These are phyloP conservation scores for Aspidiotus rigidus DNA, from an alignment of 2,888 invertebrate species.

Conservation along the genomic window DNA sequence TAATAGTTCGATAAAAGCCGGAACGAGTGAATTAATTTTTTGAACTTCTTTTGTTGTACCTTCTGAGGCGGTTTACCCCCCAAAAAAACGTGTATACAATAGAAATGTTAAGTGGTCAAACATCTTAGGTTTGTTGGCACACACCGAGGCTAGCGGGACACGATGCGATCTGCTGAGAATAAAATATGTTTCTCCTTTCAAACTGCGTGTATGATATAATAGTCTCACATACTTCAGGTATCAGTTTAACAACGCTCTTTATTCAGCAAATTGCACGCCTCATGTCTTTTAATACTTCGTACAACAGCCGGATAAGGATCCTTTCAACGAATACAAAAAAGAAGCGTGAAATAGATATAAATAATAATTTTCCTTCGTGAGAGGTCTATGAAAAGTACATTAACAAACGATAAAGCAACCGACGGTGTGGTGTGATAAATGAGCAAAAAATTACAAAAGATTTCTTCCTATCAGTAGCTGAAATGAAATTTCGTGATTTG, in stretches of 20 bases:
- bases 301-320: neutral
- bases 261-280: neutral
- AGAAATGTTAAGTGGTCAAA: slow-evolving; percentile 18
- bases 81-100: neutral
- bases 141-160: neutral
- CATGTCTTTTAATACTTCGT: neutral
- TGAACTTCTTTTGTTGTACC: neutral
- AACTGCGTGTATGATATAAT: slow-evolving; percentile 1
- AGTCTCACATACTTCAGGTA: neutral
- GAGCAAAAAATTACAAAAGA: too few species aligned
- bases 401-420: neutral
- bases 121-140: slow-evolving; percentile 17
- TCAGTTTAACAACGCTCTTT: neutral
- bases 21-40: slow-evolving; percentile 3
- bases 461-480: too few species aligned
- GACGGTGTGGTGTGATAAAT: too few species aligned
- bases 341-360: slow-evolving; percentile 2
- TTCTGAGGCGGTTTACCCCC: neutral
- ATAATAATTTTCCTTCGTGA: neutral
- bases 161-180: neutral
- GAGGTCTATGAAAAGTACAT: slow-evolving; percentile 2
- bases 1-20: slow-evolving; percentile 11
- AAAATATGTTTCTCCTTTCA: neutral
- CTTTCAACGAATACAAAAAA: neutral
- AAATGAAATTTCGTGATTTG: too few species aligned